A percentile compares a stretch with the other conserved stretches of the same genome.
Evolutionary conservation across 2,113 vertebrate genomes (phyloP).

Genomic region (Python bivittatus): DNA sequence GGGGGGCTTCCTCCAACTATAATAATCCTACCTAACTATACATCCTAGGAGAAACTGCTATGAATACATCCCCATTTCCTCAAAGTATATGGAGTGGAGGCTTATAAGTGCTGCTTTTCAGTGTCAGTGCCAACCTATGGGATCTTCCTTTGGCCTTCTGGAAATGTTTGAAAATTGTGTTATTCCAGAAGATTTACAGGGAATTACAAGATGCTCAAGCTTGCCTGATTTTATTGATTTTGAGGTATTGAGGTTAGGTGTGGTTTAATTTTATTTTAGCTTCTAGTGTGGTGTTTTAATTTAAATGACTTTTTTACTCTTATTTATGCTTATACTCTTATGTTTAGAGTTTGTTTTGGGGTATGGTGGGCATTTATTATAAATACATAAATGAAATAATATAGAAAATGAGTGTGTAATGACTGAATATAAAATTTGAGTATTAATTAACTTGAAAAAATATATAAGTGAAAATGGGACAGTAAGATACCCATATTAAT

Average conservation of each 20-base stretch:
- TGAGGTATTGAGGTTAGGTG: neutral
- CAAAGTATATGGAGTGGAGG: neutral
- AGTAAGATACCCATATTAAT: neutral
- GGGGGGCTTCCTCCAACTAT: neutral
- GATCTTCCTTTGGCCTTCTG: neutral
- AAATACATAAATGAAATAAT: no score
- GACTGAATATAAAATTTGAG: neutral
- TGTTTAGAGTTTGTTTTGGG: neutral
- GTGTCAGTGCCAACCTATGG: neutral
- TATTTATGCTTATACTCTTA: neutral
- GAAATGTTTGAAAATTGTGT: neutral
- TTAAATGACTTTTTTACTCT: neutral
- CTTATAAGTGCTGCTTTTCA: neutral
- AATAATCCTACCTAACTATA: neutral
- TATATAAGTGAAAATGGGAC: neutral
- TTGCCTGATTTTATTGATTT: neutral
- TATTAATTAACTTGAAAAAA: neutral
- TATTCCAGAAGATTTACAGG: neutral
- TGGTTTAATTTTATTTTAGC: neutral
- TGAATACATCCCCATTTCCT: neutral
- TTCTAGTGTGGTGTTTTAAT: neutral
- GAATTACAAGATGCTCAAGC: neutral
- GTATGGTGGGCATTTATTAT: neutral
- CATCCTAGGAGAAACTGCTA: neutral
- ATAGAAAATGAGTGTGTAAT: neutral